phyloP scores from a whole-genome alignment of 2,797 vertebrate species.

The Cyclura pinguis region DNA sequence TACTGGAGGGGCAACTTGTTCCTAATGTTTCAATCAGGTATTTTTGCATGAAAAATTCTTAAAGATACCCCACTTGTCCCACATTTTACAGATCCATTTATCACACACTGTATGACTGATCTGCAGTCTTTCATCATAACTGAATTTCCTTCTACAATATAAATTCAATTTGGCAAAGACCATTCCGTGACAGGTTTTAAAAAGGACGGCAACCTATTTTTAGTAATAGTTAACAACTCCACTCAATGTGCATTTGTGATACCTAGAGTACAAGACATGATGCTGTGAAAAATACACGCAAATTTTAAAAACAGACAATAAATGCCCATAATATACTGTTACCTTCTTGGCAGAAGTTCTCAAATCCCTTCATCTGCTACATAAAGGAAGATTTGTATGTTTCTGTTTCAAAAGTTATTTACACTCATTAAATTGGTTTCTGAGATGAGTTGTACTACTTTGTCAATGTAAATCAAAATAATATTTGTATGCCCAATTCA shows the following conservation, averaged over 20 bases:
- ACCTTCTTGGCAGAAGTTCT: not conserved
- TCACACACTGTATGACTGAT: not conserved
- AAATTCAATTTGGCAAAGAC: slow-evolving; percentile 26
- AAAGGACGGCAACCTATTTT: slow-evolving; percentile 28
- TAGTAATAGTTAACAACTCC: slow-evolving; percentile 26
- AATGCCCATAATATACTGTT: not conserved
- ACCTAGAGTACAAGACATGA: not conserved
- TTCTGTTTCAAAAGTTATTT: not conserved
- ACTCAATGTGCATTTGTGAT: not conserved
- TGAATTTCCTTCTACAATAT: slow-evolving; percentile 18
- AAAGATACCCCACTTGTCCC: not conserved
- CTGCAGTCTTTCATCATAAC: not conserved
- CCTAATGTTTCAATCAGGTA: slow-evolving; percentile 12
- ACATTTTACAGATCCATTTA: slow-evolving; percentile 22
- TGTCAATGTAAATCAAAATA: slow-evolving; percentile 27
- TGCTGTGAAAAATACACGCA: not conserved
- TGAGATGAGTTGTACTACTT: not conserved
- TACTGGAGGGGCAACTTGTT: slow-evolving; percentile 1
- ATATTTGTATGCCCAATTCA: not conserved
- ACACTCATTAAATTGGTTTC: not conserved
- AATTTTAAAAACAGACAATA: not conserved
- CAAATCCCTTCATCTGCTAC: not conserved
- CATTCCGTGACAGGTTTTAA: slow-evolving; percentile 45
- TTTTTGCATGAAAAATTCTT: slow-evolving; percentile 23
- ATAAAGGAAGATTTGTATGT: not conserved